Base-by-base conservation (phyloP, 2,113 vertebrate species). In the Paralichthys olivaceus region DNA sequence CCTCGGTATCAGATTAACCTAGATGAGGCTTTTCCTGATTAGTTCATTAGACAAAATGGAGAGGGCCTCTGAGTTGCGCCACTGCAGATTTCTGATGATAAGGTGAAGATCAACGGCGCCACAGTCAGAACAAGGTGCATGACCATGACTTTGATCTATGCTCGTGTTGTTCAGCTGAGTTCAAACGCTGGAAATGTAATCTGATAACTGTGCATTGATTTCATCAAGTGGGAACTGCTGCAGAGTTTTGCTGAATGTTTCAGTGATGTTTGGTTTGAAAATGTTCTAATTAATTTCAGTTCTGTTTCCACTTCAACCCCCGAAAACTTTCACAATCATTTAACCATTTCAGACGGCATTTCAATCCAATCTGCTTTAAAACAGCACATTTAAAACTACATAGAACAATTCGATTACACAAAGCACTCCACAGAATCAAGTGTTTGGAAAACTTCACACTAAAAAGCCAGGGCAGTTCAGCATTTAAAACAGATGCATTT, bases 21-120 rank as follows among this genome's bases (percentile, higher is more conserved):
- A 84, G 73, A 79, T 84, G 69, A 87, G 71, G 80, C 58, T 71
- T 83, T 73, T 75, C 37, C 45, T 71, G 69, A 84, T 79, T 56
- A 71, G 80, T 80, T 88, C 79, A 87, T 88, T 75, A 89, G 79
- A 80, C 47, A 69, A 72, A 83, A 28, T 82, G 79, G 45, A 80
- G 58, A 77, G 73, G 45, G 59, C 61, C 79, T 62, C 57, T 51
- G 66, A 83, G 56, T 69, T 47, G 47, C 4, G 25, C 60, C 45
- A 65, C 57, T 65, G 80, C 75, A 84, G 54, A 64, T 76, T 61
- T 75, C 43, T 19, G 13, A 49, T 20, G 47, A 20, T 49, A 20
- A 4, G 47, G 13, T 49, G 47, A 83, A 76, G 71, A 84, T 64
- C 40, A 80, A 54, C 34, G 2, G 60, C 70, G 55, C 11, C 28